Evolutionary conservation across 2,797 vertebrate species (phyloP), one percentile per base, ranked within the genome.

Genomic region (Psittacula echo): DNA sequence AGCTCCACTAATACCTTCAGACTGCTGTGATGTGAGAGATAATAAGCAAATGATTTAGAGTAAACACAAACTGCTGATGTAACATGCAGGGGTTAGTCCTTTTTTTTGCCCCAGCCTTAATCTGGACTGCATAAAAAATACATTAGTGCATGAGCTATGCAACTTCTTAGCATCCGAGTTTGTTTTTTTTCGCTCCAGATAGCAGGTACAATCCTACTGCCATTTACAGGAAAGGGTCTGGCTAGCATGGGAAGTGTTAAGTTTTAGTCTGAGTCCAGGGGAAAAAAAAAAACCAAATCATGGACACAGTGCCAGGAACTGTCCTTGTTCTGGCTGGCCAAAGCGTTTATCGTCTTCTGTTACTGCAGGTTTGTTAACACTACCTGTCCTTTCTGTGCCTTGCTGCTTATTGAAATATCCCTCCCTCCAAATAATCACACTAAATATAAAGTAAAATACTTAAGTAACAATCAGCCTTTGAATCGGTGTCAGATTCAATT

Each of bases 231-330:
- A 85, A 88, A 85, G 61, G 42, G 26, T 86, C 42, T 72, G 81
- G 76, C 82, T 68, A 87, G 93, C 64, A 76, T 2, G n/a, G 93
- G 78, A 93, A 96, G 94, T 54, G 89, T 93, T 96, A 95, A 95
- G 84, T 94, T 92, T 92, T 84, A 92, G 78, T 95, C 50, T 1
- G 11, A 86, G 61, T 82, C 82, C 85, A 73, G 58, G 10, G 68
- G 34, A 34, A 72, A 67, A 92, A 42, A 51, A 76, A 29, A 5
- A 39, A 10, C 37, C 15, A 26, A 60, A 37, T 8, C 58, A 65
- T 30, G 39, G 90, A 90, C 83, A 67, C 88, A 62, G 60, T 92
- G 85, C 90, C 89, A 97, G 90, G 85, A 92, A 89, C 53, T 83
- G 82, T 87, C 90, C 92, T 90, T 77, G 67, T 65, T 56, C 58